These are phyloP conservation scores for Notothenia coriiceps DNA, from an alignment of 2,113 vertebrate genomes.

Conservation along the genomic window DNA sequence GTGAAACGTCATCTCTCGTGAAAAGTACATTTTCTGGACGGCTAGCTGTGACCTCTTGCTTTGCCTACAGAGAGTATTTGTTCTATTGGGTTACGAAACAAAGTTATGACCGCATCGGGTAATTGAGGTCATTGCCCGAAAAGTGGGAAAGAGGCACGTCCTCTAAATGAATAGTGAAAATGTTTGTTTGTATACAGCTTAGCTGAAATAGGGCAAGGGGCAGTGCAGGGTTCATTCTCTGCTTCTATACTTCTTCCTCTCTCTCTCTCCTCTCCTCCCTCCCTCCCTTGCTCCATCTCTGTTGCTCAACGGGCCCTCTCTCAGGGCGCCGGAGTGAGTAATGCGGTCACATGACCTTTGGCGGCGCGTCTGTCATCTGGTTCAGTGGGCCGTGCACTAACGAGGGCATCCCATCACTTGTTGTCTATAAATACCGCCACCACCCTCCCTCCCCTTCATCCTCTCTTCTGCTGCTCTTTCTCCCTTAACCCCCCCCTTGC, in stretches of 20 bases:
- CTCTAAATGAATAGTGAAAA: slow-evolving; percentile 40
- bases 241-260: slow-evolving; percentile 22
- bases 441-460: slow-evolving; percentile 47
- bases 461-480: slow-evolving; percentile 40
- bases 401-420: slow-evolving; percentile 84
- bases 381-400: slow-evolving; percentile 81
- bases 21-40: slow-evolving; percentile 18
- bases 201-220: slow-evolving; percentile 59
- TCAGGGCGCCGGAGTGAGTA: slow-evolving; percentile 74
- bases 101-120: slow-evolving; percentile 42
- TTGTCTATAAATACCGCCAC: slow-evolving; percentile 84
- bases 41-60: slow-evolving; percentile 19
- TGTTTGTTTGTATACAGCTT: slow-evolving; percentile 66
- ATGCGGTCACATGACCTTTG: slow-evolving; percentile 84
- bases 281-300: slow-evolving; percentile 43
- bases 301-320: slow-evolving; percentile 54
- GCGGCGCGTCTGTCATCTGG: slow-evolving; percentile 81
- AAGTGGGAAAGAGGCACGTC: slow-evolving; percentile 50
- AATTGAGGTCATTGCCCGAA: slow-evolving; percentile 65
- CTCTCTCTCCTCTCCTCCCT: slow-evolving; percentile 15
- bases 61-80: slow-evolving; percentile 15
- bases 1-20: slow-evolving; percentile 46
- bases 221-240: slow-evolving; percentile 47
- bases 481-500: background rate
- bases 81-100: slow-evolving; percentile 55